These are phyloP conservation scores for Omphaloscelis lunosa DNA, from an alignment of 2,888 invertebrate genomes.

Conservation along the genomic window DNA sequence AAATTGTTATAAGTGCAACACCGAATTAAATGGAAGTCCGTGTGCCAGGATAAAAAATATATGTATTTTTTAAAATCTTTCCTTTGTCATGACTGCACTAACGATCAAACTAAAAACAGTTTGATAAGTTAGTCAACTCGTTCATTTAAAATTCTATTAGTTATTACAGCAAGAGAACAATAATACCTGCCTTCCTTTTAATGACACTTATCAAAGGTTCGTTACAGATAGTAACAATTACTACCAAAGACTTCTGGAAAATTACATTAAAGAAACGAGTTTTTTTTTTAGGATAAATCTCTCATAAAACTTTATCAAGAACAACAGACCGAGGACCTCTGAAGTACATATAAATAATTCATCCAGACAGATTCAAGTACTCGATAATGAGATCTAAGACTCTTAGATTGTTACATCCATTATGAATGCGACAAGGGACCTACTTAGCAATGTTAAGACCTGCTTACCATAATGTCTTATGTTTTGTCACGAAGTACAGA, in stretches of 20 bases:
- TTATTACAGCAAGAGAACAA: neutral
- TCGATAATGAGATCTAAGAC: conserved; percentile 21
- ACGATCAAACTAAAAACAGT: neutral
- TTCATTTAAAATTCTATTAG: neutral
- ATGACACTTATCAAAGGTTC: neutral
- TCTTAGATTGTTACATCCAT: conserved; percentile 29
- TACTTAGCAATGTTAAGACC: conserved; percentile 36
- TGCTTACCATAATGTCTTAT: conserved; percentile 29
- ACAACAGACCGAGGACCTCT: neutral
- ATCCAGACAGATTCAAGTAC: conserved; percentile 8
- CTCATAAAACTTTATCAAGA: neutral
- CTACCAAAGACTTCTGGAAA: neutral
- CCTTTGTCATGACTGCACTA: neutral
- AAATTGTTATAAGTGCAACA: neutral
- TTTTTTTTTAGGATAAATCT: neutral
- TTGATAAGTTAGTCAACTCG: neutral
- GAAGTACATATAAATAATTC: conserved; percentile 12
- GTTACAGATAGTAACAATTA: neutral
- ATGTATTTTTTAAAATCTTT: no score
- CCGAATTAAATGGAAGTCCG: neutral
- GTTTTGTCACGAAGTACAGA: conserved; percentile 38
- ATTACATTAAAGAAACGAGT: no score
- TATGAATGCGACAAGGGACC: conserved; percentile 25
- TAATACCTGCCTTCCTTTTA: neutral
- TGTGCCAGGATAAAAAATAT: neutral